Evolutionary conservation across 1,140 invertebrate genomes (phyloP).

Genomic region (Brachionus koreanus): DNA sequence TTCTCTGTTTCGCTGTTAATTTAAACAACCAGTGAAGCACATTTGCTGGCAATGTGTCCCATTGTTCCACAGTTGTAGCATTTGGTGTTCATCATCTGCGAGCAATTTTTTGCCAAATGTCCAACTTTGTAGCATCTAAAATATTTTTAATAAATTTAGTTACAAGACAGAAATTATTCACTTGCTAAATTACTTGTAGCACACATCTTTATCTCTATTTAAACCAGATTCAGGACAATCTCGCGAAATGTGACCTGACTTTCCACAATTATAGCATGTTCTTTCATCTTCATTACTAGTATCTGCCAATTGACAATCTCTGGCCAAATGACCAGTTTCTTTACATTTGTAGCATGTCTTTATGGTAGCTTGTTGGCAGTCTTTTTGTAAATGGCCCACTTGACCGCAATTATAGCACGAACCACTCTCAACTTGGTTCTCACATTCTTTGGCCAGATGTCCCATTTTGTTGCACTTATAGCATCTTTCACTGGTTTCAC

Average conservation of each 20-base stretch:
- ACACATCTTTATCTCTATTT: slow-evolving; percentile 28
- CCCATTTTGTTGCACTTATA: slow-evolving; percentile 90
- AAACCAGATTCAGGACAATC: slow-evolving; percentile 65
- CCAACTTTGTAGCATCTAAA: slow-evolving; percentile 17
- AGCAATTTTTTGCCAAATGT: slow-evolving; percentile 22
- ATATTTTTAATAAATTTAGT: background rate
- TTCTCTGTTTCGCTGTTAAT: background rate
- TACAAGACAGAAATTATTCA: background rate
- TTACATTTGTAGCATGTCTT: slow-evolving; percentile 83
- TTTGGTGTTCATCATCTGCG: slow-evolving; percentile 15
- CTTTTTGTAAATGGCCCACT: slow-evolving; percentile 82
- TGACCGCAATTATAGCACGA: slow-evolving; percentile 87
- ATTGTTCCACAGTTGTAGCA: slow-evolving; percentile 45
- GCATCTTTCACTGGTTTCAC: slow-evolving; percentile 60
- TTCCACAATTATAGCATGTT: slow-evolving; percentile 77
- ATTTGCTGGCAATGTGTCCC: slow-evolving; percentile 42
- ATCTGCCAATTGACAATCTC: slow-evolving; percentile 66
- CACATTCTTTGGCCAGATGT: slow-evolving; percentile 83
- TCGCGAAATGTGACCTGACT: slow-evolving; percentile 80
- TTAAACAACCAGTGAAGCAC: slow-evolving; percentile 35
- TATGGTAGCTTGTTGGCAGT: slow-evolving; percentile 62
- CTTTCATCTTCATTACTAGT: slow-evolving; percentile 33
- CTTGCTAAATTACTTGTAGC: slow-evolving; percentile 26
- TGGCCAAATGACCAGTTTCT: slow-evolving; percentile 81
- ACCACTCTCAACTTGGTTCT: slow-evolving; percentile 46